Percentiles rank a stretch among this genome's conserved stretches.
Conservation (phyloP, 1,140 invertebrate species). For the Ceratoteleas bidentatus region DNA sequence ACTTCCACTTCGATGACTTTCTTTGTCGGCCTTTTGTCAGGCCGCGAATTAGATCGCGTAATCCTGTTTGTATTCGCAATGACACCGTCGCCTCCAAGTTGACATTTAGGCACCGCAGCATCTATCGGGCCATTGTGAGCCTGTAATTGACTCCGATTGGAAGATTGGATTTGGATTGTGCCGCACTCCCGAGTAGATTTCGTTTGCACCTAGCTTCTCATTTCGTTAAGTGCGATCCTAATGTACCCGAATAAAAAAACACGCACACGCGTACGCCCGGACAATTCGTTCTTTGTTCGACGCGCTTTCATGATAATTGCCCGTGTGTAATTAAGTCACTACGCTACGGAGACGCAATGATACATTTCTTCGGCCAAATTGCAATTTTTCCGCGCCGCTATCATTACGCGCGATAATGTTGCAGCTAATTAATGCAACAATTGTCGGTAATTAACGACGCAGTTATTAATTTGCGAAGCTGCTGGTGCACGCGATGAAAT, state of each 20-base stretch:
- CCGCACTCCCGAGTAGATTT: conserved; percentile 66
- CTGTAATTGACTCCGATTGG: conserved; percentile 81
- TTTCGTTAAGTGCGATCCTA: conserved; percentile 77
- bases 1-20: conserved; percentile 71
- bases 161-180: conserved; percentile 81
- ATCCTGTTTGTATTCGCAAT: conserved; percentile 81
- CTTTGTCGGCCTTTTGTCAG: conserved; percentile 79
- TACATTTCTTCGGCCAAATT: conserved; percentile 32
- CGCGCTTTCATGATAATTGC: conserved; percentile 10
- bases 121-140: conserved; percentile 74
- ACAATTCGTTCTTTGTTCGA: conserved; percentile 13
- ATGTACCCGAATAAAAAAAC: conserved; percentile 43
- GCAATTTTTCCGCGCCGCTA: conserved; percentile 26
- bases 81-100: conserved; percentile 78
- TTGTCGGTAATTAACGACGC: conserved; percentile 22
- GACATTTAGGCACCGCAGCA: conserved; percentile 76
- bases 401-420: conserved; percentile 20
- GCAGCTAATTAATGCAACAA: conserved; percentile 28
- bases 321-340: conserved; percentile 28
- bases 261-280: conserved; percentile 1
- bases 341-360: conserved; percentile 5
- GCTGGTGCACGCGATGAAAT: conserved; percentile 1
- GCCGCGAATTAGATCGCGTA: conserved; percentile 80
- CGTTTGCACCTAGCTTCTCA: conserved; percentile 71
- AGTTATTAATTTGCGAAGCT: conserved; percentile 17